Base-by-base conservation (phyloP, 1,140 invertebrate genomes). In the Micrasema minimum region DNA sequence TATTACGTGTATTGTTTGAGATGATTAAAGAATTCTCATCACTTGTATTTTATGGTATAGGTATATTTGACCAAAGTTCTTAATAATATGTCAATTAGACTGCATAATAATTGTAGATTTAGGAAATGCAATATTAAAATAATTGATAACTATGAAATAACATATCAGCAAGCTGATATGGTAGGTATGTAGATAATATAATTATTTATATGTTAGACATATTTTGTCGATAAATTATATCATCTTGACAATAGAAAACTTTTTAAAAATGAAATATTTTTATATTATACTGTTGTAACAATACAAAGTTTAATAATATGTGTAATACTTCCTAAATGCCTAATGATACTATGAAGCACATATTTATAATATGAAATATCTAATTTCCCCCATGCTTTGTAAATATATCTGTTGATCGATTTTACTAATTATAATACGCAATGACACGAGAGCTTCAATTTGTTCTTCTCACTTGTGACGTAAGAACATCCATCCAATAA, bases 1-100 rank as follows among this genome's bases (percentile, higher is more conserved):
- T n/a, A n/a, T n/a, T n/a, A n/a, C n/a, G n/a, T n/a, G n/a, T n/a
- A n/a, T 62, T 45, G 57, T 16, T 1, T 43, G 11, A 65, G 14
- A 66, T 53, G 53, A 46, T 43, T 16, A 46, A 71, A 41, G 48
- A 55, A 37, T 71, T 38, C 48, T 69, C 66, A 46, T 64, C 66
- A 31, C 16, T 31, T 65, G 14, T 62, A 62, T 62, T 57, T 66
- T 64, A 62, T 38, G 67, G 35, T 50, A 23, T 64, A 73, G 72
- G 35, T 61, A 48, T 73, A 53, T 51, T 74, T 71, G 72, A 74
- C 72, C 72, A 74, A 74, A 74, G 72, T 74, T 69, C 65, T 69
- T 61, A n/a, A n/a, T 74, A 70, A 61, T 67, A 73, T 67, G 68
- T 74, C 68, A 67, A 74, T 70, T 74, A 74, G 61, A 65, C 48